Percentiles rank a stretch among this genome's conserved stretches.
These are phyloP conservation scores for Typhlichthys subterraneus DNA, from an alignment of 2,797 vertebrate species.

Conservation along the genomic window DNA sequence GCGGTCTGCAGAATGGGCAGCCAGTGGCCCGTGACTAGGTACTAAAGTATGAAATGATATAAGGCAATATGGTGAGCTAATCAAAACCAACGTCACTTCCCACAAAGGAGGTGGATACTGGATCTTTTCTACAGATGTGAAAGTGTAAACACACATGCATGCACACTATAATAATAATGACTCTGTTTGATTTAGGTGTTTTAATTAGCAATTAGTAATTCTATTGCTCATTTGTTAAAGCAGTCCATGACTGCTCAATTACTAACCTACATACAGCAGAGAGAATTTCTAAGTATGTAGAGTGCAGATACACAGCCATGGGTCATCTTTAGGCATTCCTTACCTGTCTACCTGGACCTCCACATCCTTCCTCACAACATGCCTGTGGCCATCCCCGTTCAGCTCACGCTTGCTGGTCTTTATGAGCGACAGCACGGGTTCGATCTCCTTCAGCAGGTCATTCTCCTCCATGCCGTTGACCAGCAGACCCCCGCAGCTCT, in stretches of 20 bases:
- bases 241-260: neutral
- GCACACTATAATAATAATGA: too few species aligned
- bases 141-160: too few species aligned
- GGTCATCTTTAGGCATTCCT: constrained; percentile 44
- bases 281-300: constrained; percentile 12
- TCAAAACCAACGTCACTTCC: too few species aligned
- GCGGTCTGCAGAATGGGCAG: too few species aligned
- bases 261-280: constrained; percentile 25
- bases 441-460: constrained; percentile 91
- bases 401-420: constrained; percentile 80
- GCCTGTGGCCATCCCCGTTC: constrained; percentile 78
- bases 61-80: too few species aligned
- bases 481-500: constrained; percentile 56
- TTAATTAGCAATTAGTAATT: too few species aligned
- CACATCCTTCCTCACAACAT: constrained; percentile 80
- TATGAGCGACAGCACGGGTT: constrained; percentile 90
- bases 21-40: too few species aligned
- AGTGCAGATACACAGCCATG: constrained; percentile 29
- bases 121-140: too few species aligned
- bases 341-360: constrained; percentile 95
- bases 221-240: too few species aligned
- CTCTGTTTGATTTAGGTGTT: too few species aligned
- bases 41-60: too few species aligned
- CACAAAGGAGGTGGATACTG: too few species aligned
- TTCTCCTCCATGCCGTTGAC: constrained; percentile 84